Conservation (phyloP, 53 echinoderm and acorn worm species). For the Temnopleurus reevesii region DNA sequence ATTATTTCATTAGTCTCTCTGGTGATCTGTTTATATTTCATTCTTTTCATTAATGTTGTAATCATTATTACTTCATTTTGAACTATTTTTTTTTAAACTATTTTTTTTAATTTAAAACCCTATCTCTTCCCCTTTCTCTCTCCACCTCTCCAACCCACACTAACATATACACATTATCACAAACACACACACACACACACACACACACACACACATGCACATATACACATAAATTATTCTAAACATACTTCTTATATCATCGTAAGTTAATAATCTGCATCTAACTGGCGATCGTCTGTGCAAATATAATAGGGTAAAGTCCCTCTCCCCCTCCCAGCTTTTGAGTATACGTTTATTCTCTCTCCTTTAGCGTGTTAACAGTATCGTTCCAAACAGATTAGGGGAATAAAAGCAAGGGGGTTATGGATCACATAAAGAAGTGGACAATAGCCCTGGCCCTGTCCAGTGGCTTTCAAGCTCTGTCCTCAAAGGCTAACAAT, state of each 20-base stretch:
- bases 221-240: neutral
- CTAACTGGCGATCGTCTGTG: slow-evolving; percentile 31
- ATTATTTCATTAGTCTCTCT: neutral
- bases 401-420: slow-evolving; percentile 29
- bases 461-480: slow-evolving; percentile 28
- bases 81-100: too few species aligned
- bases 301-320: neutral
- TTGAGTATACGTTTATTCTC: neutral
- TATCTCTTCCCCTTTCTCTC: neutral
- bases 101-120: too few species aligned
- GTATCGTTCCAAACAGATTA: slow-evolving; percentile 48
- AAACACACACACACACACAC: neutral
- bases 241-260: neutral
- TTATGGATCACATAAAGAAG: slow-evolving; percentile 30
- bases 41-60: too few species aligned
- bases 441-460: slow-evolving; percentile 22
- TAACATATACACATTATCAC: too few species aligned
- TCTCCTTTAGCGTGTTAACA: neutral
- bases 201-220: neutral
- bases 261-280: slow-evolving; percentile 16
- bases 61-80: too few species aligned
- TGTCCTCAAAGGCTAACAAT: slow-evolving; percentile 61
- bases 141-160: neutral
- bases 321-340: neutral
- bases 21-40: neutral